Evolutionary conservation across 2,888 invertebrate species (phyloP).

Genomic region (Eilema sororculum): DNA sequence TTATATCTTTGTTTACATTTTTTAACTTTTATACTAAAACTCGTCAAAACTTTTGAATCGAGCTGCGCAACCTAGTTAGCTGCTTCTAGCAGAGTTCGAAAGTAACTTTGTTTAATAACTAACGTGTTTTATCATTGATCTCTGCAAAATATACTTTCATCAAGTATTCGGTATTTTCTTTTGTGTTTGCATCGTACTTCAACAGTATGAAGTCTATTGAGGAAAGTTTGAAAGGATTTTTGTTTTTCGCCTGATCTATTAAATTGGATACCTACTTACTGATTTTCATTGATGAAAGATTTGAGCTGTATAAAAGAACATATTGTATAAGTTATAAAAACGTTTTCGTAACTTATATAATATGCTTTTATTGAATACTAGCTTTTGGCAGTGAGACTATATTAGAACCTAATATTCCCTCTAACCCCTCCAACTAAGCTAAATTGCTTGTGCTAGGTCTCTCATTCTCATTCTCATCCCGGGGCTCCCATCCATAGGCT

Average conservation of each 20-base stretch:
- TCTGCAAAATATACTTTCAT: background rate
- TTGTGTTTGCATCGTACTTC: background rate
- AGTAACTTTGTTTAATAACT: constrained; percentile 8
- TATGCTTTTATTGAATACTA: too few species aligned
- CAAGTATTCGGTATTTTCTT: constrained; percentile 1
- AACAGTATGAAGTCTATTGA: background rate
- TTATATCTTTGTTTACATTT: constrained; percentile 1
- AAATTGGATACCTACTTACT: too few species aligned
- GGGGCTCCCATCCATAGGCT: too few species aligned
- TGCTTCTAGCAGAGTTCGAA: constrained; percentile 1
- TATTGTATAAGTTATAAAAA: too few species aligned
- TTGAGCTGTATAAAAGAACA: too few species aligned
- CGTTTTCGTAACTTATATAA: too few species aligned
- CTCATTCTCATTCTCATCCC: too few species aligned
- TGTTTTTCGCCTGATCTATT: background rate
- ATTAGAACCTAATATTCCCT: too few species aligned
- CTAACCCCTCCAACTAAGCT: too few species aligned
- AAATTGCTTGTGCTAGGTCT: too few species aligned
- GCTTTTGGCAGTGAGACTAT: too few species aligned
- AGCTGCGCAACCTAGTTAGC: constrained; percentile 2
- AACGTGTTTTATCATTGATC: constrained; percentile 5
- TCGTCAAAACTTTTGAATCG: constrained; percentile 9
- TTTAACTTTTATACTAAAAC: background rate
- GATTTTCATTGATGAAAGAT: background rate
- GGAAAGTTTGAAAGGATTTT: background rate